phyloP scores from a whole-genome alignment of 2,797 vertebrate genomes.

The Sciaenops ocellatus region DNA sequence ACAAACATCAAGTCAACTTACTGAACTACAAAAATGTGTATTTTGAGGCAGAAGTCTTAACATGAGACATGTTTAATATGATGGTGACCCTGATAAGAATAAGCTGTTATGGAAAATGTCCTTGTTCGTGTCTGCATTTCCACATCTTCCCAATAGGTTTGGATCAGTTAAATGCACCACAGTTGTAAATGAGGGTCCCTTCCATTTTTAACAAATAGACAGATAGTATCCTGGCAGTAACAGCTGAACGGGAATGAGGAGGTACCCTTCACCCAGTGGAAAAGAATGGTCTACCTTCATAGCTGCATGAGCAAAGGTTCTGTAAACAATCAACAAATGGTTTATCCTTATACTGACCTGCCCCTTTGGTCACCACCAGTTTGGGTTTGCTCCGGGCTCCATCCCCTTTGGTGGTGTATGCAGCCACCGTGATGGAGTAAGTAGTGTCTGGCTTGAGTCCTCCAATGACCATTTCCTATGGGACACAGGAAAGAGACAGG shows the following conservation, averaged over 20 bases:
- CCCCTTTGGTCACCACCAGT: constrained; percentile 94
- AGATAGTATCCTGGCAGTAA: neutral
- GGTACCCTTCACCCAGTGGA: neutral
- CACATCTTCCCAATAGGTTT: neutral
- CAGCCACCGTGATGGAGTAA: constrained; percentile 97
- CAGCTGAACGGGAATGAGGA: neutral
- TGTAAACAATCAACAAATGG: constrained; percentile 14
- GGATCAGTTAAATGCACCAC: neutral
- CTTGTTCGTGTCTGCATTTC: constrained; percentile 17
- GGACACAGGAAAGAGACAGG: constrained; percentile 51
- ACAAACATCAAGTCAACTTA: constrained; percentile 29
- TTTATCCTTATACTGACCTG: constrained; percentile 86
- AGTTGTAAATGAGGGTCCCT: neutral
- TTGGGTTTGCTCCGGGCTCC: constrained; percentile 98
- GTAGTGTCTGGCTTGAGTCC: constrained; percentile 95
- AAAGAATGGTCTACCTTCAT: neutral
- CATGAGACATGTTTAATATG: neutral
- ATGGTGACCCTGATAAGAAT: no score
- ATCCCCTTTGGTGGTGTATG: constrained; percentile 99
- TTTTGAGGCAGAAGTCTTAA: constrained; percentile 30
- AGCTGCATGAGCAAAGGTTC: constrained; percentile 1
- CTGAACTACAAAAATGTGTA: constrained; percentile 4
- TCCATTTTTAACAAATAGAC: constrained; percentile 5
- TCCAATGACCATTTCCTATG: constrained; percentile 95
- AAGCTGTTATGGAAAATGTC: no score